Evolutionary conservation across 2,888 invertebrate genomes (phyloP).

Genomic region (Lymantria dispar): DNA sequence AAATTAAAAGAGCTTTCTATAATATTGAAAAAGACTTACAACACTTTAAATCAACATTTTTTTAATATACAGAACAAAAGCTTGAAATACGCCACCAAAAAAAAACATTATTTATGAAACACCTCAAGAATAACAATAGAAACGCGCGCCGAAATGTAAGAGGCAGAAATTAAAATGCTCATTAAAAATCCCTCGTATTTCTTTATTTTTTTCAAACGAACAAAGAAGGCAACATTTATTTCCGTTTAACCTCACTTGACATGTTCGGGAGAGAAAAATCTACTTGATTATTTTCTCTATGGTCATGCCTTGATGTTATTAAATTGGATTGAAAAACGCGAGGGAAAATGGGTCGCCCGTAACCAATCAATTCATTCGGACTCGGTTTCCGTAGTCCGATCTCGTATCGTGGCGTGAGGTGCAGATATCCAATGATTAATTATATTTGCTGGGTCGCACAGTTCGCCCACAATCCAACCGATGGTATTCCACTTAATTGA

Average conservation of each 20-base stretch:
- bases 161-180: conserved; percentile 6
- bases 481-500: conserved; percentile 14
- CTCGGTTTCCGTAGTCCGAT: no score
- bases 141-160: conserved; percentile 5
- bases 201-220: conserved; percentile 7
- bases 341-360: background rate
- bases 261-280: conserved; percentile 18
- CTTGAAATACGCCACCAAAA: conserved; percentile 1
- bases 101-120: conserved; percentile 9
- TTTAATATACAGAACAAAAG: background rate
- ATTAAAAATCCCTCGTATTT: conserved; percentile 6
- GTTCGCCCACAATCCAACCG: conserved; percentile 1
- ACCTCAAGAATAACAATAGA: conserved; percentile 8
- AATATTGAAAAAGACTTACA: background rate
- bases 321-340: conserved; percentile 17
- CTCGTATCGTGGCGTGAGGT: conserved; percentile 14
- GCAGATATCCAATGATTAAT: conserved; percentile 40
- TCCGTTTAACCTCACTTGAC: conserved; percentile 26
- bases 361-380: conserved; percentile 4
- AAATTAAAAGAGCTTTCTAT: no score
- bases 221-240: conserved; percentile 22
- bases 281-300: conserved; percentile 19
- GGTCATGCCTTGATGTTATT: conserved; percentile 10
- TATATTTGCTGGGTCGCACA: conserved; percentile 6
- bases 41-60: background rate